phyloP scores from a whole-genome alignment of 2,113 vertebrate genomes.

The Chaetodon auriga region DNA sequence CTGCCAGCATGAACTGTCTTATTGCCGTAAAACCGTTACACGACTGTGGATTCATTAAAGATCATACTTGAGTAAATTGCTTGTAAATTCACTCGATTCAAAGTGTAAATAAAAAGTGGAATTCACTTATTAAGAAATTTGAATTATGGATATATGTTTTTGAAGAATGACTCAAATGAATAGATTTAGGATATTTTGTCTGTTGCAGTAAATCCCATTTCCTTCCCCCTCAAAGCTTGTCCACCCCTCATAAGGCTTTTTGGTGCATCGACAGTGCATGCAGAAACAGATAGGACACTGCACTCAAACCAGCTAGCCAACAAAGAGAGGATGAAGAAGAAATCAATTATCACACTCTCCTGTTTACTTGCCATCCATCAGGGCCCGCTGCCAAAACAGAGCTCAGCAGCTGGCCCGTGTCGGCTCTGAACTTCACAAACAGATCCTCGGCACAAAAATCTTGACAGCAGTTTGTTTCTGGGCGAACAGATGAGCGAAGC shows the following conservation, averaged over 20 bases:
- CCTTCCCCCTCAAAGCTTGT: conserved; percentile 13
- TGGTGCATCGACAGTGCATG: conserved; percentile 63
- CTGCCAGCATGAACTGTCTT: neutral
- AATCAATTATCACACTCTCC: conserved; percentile 53
- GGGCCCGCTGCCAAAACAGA: conserved; percentile 45
- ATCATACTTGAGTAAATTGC: neutral
- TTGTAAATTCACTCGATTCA: neutral
- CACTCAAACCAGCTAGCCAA: conserved; percentile 34
- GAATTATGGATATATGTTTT: neutral
- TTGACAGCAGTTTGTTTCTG: conserved; percentile 30
- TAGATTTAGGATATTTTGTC: neutral
- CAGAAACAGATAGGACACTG: conserved; percentile 49
- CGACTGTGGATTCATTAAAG: neutral
- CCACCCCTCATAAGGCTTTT: conserved; percentile 57
- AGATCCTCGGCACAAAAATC: neutral
- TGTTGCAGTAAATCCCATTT: conserved; percentile 24
- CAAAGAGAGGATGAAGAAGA: conserved; percentile 34
- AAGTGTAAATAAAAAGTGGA: neutral
- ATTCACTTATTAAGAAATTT: neutral
- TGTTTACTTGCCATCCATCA: conserved; percentile 41
- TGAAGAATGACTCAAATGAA: neutral
- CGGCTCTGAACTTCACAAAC: conserved; percentile 24
- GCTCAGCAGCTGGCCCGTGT: conserved; percentile 36
- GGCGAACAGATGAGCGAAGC: conserved; percentile 17
- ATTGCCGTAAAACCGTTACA: conserved; percentile 4